phyloP scores from a whole-genome alignment of 2,797 vertebrate genomes.

The Enteromius afrohamiltoni region DNA sequence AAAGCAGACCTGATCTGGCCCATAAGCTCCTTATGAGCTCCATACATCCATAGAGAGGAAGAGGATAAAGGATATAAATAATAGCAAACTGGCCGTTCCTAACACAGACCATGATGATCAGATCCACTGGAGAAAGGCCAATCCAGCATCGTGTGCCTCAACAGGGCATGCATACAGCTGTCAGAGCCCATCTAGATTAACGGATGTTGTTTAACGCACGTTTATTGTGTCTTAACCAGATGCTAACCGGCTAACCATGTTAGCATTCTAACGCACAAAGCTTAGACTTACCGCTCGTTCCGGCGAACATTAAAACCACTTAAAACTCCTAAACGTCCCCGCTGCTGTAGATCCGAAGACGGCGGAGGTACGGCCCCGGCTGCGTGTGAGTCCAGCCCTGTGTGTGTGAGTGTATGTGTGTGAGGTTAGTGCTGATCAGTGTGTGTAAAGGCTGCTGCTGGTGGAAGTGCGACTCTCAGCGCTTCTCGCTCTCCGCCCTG shows the following conservation, averaged over 20 bases:
- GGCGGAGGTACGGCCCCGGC: conserved; percentile 13
- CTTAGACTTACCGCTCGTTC: conserved; percentile 65
- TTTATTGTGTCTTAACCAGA: conserved; percentile 36
- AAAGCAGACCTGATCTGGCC: conserved; percentile 19
- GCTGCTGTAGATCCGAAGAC: conserved; percentile 4
- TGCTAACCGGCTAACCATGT: conserved; percentile 47
- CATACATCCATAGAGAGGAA: conserved; percentile 39
- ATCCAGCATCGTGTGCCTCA: not conserved
- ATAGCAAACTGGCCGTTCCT: conserved; percentile 8
- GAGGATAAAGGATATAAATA: conserved; percentile 16
- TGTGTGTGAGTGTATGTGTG: not conserved
- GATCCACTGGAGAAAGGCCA: not conserved
- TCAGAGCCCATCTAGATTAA: not conserved
- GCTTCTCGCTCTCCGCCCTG: conserved; percentile 56
- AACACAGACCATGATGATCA: not conserved
- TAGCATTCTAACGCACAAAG: conserved; percentile 27
- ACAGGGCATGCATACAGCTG: not conserved
- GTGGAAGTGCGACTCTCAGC: conserved; percentile 57
- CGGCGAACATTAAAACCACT: conserved; percentile 65
- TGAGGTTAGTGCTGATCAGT: conserved; percentile 8
- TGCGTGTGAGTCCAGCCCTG: conserved; percentile 30
- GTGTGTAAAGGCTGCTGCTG: conserved; percentile 43
- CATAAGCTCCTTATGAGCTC: conserved; percentile 35
- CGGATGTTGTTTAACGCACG: conserved; percentile 26
- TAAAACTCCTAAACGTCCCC: conserved; percentile 7